Base-by-base conservation (phyloP, 2,797 vertebrate species). In the Enteromius thamalakanensis region DNA sequence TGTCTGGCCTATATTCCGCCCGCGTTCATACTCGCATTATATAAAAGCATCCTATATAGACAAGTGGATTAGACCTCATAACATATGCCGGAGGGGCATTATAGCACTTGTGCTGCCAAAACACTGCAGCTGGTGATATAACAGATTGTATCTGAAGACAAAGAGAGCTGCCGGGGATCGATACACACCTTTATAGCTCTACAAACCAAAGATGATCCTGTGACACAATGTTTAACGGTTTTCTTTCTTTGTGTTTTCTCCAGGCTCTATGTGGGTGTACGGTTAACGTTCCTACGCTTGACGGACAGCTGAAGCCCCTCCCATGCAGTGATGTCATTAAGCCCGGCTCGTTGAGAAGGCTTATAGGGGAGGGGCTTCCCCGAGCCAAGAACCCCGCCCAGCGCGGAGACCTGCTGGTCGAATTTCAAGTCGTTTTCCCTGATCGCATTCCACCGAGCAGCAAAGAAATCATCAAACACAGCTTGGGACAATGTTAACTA, bases 261-360 rank as follows among this genome's bases (percentile, higher is more conserved):
- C 92, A 99, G 98, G 97, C 98, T 86, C 95, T 99, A 78, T 98
- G 97, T 34, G 97, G 97, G 90, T 99, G 97, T 92, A 98, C 97
- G 2, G 94, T 99, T 81, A 99, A 96, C 90, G 97, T 99, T 91
- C 98, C 97, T 72, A 99, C 97, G 45, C 95, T 99, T 0, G 97
- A 99, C 14, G 96, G 95, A 91, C 94, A 96, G 49, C 96, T 96
- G 90, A 98, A 99, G 93, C 97, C 97, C 2, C 94, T 99, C 71
- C 97, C 97, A 9, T 97, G 96, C 94, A 98, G 94, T 0, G 97
- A 99, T 51, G 95, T 99, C 83, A 98, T 99, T 92, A 98, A 97
- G 87, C 98, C 97, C 0, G 97, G 97, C 69, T 97, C 96, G 0
- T 91, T 98, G 82, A 97, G 98, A 86, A 95, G 97, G 88, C 96